phyloP scores from a whole-genome alignment of 2,888 invertebrate genomes.

The Pseudococcus longispinus region DNA sequence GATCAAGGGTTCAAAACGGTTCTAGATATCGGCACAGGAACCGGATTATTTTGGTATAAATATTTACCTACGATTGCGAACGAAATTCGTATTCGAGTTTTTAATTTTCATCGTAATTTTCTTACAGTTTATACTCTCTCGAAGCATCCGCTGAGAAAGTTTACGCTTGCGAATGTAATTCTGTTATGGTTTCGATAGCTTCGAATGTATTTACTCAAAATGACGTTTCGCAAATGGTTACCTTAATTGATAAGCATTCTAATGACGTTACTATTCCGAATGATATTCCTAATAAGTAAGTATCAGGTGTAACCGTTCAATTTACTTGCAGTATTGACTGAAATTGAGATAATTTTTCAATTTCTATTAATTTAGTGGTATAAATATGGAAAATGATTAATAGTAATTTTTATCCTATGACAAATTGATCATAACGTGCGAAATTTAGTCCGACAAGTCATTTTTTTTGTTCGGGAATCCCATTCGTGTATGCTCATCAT shows the following conservation, averaged over 20 bases:
- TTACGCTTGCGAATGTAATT: slow-evolving; percentile 74
- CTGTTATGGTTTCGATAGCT: slow-evolving; percentile 71
- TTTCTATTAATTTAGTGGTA: background rate
- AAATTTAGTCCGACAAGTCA: background rate
- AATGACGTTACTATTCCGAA: slow-evolving; percentile 66
- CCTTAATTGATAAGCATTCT: slow-evolving; percentile 70
- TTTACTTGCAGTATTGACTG: background rate
- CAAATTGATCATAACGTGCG: background rate
- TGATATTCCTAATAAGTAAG: slow-evolving; percentile 67
- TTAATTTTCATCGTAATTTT: background rate
- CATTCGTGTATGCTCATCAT: background rate
- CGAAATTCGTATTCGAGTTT: background rate
- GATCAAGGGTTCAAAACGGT: slow-evolving; percentile 67
- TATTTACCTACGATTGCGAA: background rate
- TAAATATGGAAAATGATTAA: background rate
- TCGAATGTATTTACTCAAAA: slow-evolving; percentile 68
- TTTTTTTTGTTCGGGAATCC: background rate
- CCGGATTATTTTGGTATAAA: slow-evolving; percentile 71
- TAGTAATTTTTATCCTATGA: background rate
- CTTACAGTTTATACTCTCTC: slow-evolving; percentile 70
- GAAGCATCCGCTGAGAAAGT: slow-evolving; percentile 68
- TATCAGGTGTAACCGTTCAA: background rate
- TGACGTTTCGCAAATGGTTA: slow-evolving; percentile 63
- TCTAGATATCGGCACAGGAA: slow-evolving; percentile 80
- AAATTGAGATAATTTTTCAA: background rate